These are phyloP conservation scores for Nicator chloris DNA, from an alignment of 2,113 vertebrate species.

Conservation along the genomic window DNA sequence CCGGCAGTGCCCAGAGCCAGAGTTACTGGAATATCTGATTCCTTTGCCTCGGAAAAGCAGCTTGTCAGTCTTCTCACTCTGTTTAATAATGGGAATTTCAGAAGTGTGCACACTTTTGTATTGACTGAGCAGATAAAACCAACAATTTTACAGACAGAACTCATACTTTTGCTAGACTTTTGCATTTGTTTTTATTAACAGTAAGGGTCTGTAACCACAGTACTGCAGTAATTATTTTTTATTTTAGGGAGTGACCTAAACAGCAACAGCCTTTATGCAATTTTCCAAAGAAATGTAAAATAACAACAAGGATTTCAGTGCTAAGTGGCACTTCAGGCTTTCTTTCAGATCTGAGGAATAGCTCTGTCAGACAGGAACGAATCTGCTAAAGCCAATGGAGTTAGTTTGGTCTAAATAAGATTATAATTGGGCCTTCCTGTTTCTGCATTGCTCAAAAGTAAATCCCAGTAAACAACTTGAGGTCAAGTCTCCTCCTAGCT, in stretches of 20 bases:
- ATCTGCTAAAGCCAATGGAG: conserved; percentile 3
- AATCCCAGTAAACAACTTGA: background rate
- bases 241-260: background rate
- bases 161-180: background rate
- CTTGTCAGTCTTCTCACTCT: background rate
- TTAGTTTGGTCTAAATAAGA: conserved; percentile 36
- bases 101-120: background rate
- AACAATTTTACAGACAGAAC: background rate
- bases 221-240: background rate
- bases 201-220: background rate
- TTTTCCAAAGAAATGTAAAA: conserved; percentile 6
- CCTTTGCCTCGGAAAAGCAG: background rate
- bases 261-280: background rate
- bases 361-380: background rate
- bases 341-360: background rate
- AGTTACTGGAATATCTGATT: background rate
- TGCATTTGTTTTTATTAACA: background rate
- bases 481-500: background rate
- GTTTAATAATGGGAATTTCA: background rate
- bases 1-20: background rate
- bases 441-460: background rate
- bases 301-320: background rate
- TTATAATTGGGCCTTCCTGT: conserved; percentile 22
- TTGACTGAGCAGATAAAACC: background rate
- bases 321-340: background rate